Base-by-base conservation (phyloP, 2,113 vertebrate genomes). In the Urocynchramus pylzowi region DNA sequence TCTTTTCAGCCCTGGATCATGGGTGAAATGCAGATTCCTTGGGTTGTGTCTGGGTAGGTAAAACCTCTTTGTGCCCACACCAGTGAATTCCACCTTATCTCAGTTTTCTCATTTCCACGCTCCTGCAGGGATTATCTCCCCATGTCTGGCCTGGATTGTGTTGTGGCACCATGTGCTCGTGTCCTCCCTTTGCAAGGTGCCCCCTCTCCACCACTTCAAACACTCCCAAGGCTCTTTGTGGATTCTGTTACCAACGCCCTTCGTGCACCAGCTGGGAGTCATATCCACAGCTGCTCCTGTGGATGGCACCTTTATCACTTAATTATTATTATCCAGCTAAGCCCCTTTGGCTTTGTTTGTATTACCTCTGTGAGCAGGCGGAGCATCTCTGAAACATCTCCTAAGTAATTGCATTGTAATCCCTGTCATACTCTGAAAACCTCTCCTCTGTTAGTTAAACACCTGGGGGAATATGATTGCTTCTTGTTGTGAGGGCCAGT, bases 281-380 rank as follows among this genome's bases (percentile, higher is more conserved):
- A 35, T 12, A n/a, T 4, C 84, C 84, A 65, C 81, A 49, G 6
- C 54, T 80, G 26, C 63, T 80, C 54, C 71, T 90, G 85, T n/a
- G 67, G 60, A 49, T 71, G 82, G 21, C 79, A 68, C 42, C 64
- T 89, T 68, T 44, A 68, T 64, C 83, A 63, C 52, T 52, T 87
- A 49, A 93, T 91, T 87, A 68, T 68, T 95, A 81, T 77, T 96
- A 92, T 84, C 24, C 82, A 78, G 33, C 59, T 68, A 28, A 94
- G 67, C 26, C 65, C 41, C n/a, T 93, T 50, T 73, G 59, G 37
- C 68, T 75, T 53, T 91, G 74, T 84, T 61, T 70, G 23, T 24
- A 1, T 84, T 71, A 22, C 13, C 9, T 90, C 18, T 77, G 45
- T 31, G 67, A 76, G 77, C 52, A 90, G 85, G 85, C 92, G 85